phyloP scores from a whole-genome alignment of 2,888 invertebrate species.

The Julus scanicus region DNA sequence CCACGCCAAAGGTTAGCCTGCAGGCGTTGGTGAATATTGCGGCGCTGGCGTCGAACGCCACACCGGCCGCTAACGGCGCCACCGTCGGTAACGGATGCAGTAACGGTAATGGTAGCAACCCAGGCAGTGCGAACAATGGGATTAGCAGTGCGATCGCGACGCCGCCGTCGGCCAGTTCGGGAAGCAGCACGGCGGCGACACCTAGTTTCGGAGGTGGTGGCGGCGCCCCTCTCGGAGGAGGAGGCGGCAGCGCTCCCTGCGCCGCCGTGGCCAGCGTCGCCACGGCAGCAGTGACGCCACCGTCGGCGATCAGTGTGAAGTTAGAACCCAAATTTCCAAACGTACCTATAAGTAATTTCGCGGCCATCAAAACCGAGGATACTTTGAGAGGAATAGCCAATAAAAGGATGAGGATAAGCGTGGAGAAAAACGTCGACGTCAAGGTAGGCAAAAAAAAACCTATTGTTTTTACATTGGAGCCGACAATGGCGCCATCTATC shows the following conservation, averaged over 20 bases:
- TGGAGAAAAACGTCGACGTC: conserved; percentile 56
- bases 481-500: too few species aligned
- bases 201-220: neutral
- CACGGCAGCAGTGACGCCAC: conserved; percentile 46
- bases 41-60: neutral
- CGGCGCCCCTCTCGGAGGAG: conserved; percentile 52
- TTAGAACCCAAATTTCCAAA: conserved; percentile 57
- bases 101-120: neutral
- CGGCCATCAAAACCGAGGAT: conserved; percentile 57
- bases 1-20: conserved; percentile 56
- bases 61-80: neutral
- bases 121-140: conserved; percentile 61
- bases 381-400: conserved; percentile 50
- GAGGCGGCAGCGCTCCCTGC: conserved; percentile 45
- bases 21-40: conserved; percentile 46
- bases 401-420: conserved; percentile 58
- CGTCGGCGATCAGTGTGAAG: conserved; percentile 57
- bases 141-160: conserved; percentile 62
- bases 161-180: conserved; percentile 50
- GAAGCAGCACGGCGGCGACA: conserved; percentile 36
- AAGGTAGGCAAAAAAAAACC: conserved; percentile 54
- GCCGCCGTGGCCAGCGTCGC: conserved; percentile 46
- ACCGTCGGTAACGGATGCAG: conserved; percentile 47
- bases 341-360: conserved; percentile 51
- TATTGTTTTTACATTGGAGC: too few species aligned